Conservation (phyloP, 2,888 invertebrate species). For the Drosophila recens region DNA sequence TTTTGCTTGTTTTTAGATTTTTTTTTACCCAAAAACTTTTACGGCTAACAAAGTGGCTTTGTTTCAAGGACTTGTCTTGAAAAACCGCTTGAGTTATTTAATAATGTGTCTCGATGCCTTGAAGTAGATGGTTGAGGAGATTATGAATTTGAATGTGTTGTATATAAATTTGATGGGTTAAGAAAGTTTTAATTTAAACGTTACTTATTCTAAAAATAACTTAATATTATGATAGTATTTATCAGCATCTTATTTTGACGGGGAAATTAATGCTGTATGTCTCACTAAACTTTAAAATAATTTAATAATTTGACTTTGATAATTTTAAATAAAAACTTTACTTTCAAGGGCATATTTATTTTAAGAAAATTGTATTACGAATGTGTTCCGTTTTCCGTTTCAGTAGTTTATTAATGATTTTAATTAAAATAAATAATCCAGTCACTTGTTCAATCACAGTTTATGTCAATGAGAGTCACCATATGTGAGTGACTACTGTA, state of each 20-base stretch:
- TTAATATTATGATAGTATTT: not conserved
- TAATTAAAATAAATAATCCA: not conserved
- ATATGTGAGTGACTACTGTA: not conserved
- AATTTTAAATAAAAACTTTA: too few species aligned
- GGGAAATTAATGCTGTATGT: too few species aligned
- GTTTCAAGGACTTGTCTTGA: constrained; percentile 11
- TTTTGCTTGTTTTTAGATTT: constrained; percentile 15
- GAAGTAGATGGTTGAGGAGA: not conserved
- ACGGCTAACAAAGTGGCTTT: constrained; percentile 7
- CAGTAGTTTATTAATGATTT: too few species aligned
- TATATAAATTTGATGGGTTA: not conserved
- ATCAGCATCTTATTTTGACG: too few species aligned
- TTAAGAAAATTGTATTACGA: too few species aligned
- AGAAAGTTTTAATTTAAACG: not conserved
- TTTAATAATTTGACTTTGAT: too few species aligned
- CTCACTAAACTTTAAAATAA: too few species aligned
- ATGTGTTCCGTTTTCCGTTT: too few species aligned
- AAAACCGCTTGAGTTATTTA: constrained; percentile 23
- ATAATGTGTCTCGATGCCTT: constrained; percentile 4
- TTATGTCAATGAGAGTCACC: not conserved
- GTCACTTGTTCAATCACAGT: not conserved
- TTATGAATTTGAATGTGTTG: constrained; percentile 1
- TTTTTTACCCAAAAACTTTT: constrained; percentile 17
- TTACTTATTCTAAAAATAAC: not conserved
- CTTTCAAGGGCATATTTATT: too few species aligned